A percentile compares a stretch with the other conserved stretches of the same genome.
These are phyloP conservation scores for Rhysida immarginata DNA, from an alignment of 1,140 invertebrate species.

Conservation along the genomic window DNA sequence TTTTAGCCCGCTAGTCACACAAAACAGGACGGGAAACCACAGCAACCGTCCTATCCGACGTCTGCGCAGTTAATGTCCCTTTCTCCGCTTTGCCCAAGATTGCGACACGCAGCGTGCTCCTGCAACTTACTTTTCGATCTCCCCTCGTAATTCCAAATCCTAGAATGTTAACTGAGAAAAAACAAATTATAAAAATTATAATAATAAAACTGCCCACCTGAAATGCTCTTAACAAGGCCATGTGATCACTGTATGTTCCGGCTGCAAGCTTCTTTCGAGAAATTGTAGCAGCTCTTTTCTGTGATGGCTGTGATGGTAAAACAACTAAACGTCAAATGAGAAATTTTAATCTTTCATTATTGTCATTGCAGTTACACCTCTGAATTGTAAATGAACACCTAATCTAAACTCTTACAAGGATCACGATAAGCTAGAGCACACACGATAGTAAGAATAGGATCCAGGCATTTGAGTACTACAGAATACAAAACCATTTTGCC, in stretches of 20 bases:
- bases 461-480: conserved; percentile 79
- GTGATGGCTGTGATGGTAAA: conserved; percentile 48
- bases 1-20: no score
- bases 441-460: conserved; percentile 85
- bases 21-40: no score
- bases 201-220: no score
- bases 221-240: conserved; percentile 69
- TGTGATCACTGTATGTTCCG: conserved; percentile 76
- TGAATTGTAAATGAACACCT: background rate
- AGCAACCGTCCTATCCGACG: no score
- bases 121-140: no score
- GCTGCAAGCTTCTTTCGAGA: conserved; percentile 53
- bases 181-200: no score
- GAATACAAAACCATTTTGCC: conserved; percentile 85
- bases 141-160: no score
- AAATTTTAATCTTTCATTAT: background rate
- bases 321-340: conserved; percentile 48
- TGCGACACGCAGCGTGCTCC: no score
- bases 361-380: background rate
- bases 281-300: conserved; percentile 41
- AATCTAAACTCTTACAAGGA: conserved; percentile 29
- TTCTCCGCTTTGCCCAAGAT: no score
- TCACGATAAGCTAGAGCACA: conserved; percentile 66
- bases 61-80: no score
- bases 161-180: no score